Evolutionary conservation across 2,888 invertebrate genomes (phyloP), one percentile per base, ranked within the genome.

Genomic region (Apodemia mormo): DNA sequence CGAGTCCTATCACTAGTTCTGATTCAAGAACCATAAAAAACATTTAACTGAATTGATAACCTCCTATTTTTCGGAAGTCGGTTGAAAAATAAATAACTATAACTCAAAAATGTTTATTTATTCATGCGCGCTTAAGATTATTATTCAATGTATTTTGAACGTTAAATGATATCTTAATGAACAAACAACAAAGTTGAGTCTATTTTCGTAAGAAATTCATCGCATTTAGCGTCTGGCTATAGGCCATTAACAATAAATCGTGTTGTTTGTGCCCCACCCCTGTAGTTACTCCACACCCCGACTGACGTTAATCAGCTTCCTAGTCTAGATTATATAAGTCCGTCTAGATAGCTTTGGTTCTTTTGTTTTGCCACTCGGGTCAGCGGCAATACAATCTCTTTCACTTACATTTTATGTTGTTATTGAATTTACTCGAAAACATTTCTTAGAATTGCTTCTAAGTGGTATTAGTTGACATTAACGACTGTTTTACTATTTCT

Each of bases 241-340:
- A 83, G 84, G 81, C 85, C 82, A 87, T 88, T 90, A 89, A 87
- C 89, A 83, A 90, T 90, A 90, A 92, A 92, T 91, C 86, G 81
- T 79, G 81, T 80, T 86, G 88, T 89, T 90, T 87, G 86, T 81
- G 81, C 82, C 78, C 81, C 79, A 78, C 77, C 77, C 76, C 74
- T 75, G 79, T 76, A 77, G 81, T 80, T 82, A 76, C 80, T 81
- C 80, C 81, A 75, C 78, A 78, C 81, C 80, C 80, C 79, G 74
- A 74, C 84, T 85, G 84, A 88, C 87, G 86, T 86, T 89, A 89
- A 91, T 92, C 90, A 92, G 88, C 84, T 86, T 86, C 84, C 82
- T 84, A 79, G 82, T 86, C 86, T 85, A 86, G 84, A 86, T 85
- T 83, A 81, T 82, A 80, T 84, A 84, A 80, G 78, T 82, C 81